These are phyloP conservation scores for Xanthorhoe designata DNA, from an alignment of 2,888 invertebrate genomes.

Conservation along the genomic window DNA sequence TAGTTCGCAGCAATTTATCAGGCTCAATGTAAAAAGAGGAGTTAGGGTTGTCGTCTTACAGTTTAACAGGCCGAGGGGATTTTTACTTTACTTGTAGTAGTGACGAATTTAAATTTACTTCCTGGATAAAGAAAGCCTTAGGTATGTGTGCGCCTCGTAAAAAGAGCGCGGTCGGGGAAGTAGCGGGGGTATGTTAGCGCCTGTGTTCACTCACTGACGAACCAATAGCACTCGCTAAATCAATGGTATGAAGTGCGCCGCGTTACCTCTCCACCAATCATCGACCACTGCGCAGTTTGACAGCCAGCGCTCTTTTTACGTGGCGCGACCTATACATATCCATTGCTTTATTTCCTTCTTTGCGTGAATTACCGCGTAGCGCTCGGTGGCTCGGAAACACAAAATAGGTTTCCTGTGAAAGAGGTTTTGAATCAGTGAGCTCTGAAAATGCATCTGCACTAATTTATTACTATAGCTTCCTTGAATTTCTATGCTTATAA, in stretches of 20 bases:
- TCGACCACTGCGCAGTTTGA: too few species aligned
- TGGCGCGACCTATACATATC: too few species aligned
- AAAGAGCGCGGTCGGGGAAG: too few species aligned
- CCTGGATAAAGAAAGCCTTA: too few species aligned
- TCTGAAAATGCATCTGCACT: slow-evolving; percentile 5
- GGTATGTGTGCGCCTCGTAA: too few species aligned
- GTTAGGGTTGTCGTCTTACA: slow-evolving; percentile 31
- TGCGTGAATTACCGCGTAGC: slow-evolving; percentile 14
- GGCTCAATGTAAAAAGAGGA: slow-evolving; percentile 28
- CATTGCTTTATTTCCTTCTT: slow-evolving; percentile 8
- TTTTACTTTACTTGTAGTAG: slow-evolving; percentile 18
- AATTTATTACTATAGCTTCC: not conserved
- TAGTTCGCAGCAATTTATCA: slow-evolving; percentile 37
- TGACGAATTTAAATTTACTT: not conserved
- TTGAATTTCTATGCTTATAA: too few species aligned
- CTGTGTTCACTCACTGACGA: too few species aligned
- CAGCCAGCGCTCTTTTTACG: too few species aligned
- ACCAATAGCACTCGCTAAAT: too few species aligned
- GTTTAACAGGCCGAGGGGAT: slow-evolving; percentile 16
- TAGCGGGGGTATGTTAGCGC: too few species aligned
- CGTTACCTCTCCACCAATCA: too few species aligned
- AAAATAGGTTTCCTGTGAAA: slow-evolving; percentile 18
- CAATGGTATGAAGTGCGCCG: too few species aligned
- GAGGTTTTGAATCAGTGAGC: slow-evolving; percentile 26
- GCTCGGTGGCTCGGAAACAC: slow-evolving; percentile 4